phyloP scores from a whole-genome alignment of 2,888 invertebrate species.

The Seira sanloemensis region DNA sequence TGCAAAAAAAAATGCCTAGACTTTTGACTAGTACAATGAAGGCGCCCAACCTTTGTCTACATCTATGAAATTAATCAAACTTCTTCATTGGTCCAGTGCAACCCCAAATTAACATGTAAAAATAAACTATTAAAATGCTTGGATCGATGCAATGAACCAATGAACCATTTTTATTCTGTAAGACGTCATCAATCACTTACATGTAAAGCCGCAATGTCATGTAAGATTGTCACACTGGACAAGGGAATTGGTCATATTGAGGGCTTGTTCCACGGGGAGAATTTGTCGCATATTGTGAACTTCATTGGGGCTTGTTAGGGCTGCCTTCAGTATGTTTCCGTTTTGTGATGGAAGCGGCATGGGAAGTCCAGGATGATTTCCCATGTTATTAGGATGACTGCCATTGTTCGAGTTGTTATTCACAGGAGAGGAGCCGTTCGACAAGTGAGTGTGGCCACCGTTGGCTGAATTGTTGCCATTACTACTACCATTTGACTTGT shows the following conservation, averaged over 20 bases:
- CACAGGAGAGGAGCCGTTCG: slow-evolving; percentile 40
- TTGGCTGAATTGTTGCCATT: slow-evolving; percentile 75
- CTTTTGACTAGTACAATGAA: no score
- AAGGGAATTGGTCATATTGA: slow-evolving; percentile 92
- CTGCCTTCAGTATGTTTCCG: slow-evolving; percentile 95
- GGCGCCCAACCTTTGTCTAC: no score
- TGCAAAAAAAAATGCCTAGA: no score
- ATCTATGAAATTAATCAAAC: no score
- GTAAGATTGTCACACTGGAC: slow-evolving; percentile 98
- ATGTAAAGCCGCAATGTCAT: slow-evolving; percentile 91
- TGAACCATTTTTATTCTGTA: no score
- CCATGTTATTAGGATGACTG: slow-evolving; percentile 58
- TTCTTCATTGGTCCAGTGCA: no score
- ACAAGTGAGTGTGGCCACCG: slow-evolving; percentile 69
- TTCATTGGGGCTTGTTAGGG: slow-evolving; percentile 95
- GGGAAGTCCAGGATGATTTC: slow-evolving; percentile 72
- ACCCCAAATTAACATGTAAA: no score
- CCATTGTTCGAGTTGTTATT: slow-evolving; percentile 74
- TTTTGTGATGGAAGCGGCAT: slow-evolving; percentile 85
- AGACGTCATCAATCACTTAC: no score
- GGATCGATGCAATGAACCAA: no score
- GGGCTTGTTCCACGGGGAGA: slow-evolving; percentile 88
- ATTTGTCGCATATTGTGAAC: slow-evolving; percentile 82
- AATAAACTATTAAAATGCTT: no score
- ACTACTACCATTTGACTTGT: slow-evolving; percentile 76